These are phyloP conservation scores for Lordiphosa clarofinis DNA, from an alignment of 1,140 invertebrate genomes.

Conservation along the genomic window DNA sequence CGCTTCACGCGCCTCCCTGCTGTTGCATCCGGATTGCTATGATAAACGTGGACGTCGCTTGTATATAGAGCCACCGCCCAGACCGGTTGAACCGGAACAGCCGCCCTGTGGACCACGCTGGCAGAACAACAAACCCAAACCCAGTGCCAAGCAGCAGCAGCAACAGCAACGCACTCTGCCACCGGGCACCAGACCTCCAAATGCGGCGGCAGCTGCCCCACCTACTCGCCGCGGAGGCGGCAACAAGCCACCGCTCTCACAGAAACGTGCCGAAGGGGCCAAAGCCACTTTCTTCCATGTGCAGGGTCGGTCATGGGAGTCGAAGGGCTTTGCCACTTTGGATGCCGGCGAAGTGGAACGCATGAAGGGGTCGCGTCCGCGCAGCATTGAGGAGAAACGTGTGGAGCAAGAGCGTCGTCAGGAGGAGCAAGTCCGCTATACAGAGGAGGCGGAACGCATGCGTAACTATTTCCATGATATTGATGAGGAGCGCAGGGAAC, in stretches of 20 bases:
- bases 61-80: slow-evolving; percentile 15
- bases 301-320: slow-evolving; percentile 52
- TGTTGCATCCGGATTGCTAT: slow-evolving; percentile 43
- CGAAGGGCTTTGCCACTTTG: slow-evolving; percentile 43
- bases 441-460: slow-evolving; percentile 46
- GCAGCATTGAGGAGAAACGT: slow-evolving; percentile 39
- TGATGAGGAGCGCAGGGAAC: slow-evolving; percentile 49
- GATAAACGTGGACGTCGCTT: slow-evolving; percentile 39
- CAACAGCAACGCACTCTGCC: slow-evolving; percentile 17
- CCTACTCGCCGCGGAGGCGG: background rate
- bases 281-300: slow-evolving; percentile 60
- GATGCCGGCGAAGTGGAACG: slow-evolving; percentile 37
- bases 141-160: background rate
- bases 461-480: slow-evolving; percentile 45
- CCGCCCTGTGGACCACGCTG: slow-evolving; percentile 11
- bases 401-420: slow-evolving; percentile 31
- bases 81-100: slow-evolving; percentile 3
- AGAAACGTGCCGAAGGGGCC: slow-evolving; percentile 20
- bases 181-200: slow-evolving; percentile 40
- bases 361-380: slow-evolving; percentile 31
- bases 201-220: background rate
- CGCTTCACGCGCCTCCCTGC: slow-evolving; percentile 17
- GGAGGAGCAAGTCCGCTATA: slow-evolving; percentile 43
- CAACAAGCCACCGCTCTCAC: slow-evolving; percentile 18
- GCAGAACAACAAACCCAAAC: slow-evolving; percentile 10